These are phyloP conservation scores for Gallinago nigripennis DNA, from an alignment of 2,797 vertebrate genomes.

Conservation along the genomic window DNA sequence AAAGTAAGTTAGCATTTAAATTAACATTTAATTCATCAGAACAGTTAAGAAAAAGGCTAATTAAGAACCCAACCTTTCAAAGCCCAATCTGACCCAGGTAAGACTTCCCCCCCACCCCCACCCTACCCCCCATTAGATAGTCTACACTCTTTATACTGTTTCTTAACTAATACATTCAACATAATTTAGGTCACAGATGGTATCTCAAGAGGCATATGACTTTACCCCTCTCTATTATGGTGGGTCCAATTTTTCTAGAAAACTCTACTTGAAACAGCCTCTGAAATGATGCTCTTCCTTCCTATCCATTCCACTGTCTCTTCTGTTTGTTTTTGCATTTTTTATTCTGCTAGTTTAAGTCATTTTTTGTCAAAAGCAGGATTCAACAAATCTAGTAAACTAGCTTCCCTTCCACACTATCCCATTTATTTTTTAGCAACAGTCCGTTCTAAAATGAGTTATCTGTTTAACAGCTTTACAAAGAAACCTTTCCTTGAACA, in stretches of 20 bases:
- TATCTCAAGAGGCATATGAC: background rate
- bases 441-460: background rate
- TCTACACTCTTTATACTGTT: background rate
- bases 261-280: background rate
- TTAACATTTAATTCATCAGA: constrained; percentile 6
- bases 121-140: background rate
- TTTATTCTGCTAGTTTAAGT: background rate
- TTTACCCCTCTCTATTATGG: background rate
- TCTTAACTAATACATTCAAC: background rate
- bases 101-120: background rate
- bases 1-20: background rate
- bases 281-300: background rate
- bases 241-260: background rate
- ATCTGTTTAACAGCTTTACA: background rate
- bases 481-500: background rate
- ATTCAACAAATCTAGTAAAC: background rate
- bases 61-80: background rate
- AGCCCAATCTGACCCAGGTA: background rate
- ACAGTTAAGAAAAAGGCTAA: background rate
- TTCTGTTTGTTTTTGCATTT: background rate
- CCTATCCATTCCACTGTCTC: background rate
- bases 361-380: background rate
- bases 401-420: background rate
- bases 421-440: background rate
- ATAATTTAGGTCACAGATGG: background rate